These are phyloP conservation scores for Altica lythri DNA, from an alignment of 2,888 invertebrate species.

Conservation along the genomic window DNA sequence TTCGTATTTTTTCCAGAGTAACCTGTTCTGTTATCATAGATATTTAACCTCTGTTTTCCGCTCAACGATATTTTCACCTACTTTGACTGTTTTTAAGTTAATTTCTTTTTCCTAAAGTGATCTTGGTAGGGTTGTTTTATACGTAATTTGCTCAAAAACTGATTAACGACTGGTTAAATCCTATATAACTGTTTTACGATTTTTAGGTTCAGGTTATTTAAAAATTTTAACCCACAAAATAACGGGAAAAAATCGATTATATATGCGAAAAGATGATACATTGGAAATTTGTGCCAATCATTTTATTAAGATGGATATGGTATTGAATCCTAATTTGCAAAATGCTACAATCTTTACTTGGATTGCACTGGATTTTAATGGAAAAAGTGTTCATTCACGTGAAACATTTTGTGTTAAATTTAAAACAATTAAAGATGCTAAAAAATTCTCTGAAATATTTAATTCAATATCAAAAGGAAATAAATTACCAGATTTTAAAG, in stretches of 20 bases:
- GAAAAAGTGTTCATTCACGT: conserved; percentile 66
- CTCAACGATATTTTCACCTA: no score
- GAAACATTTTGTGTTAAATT: conserved; percentile 85
- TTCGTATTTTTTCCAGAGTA: no score
- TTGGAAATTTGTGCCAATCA: conserved; percentile 94
- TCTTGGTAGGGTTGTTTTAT: no score
- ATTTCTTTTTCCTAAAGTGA: no score
- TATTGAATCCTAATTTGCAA: conserved; percentile 68
- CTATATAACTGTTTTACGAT: no score
- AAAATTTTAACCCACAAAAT: conserved; percentile 76
- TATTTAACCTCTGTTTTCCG: no score
- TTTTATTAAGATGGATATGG: conserved; percentile 74
- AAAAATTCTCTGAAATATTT: conserved; percentile 74
- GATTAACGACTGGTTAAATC: no score
- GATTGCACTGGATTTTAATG: conserved; percentile 87
- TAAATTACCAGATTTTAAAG: not conserved
- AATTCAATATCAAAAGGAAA: conserved; percentile 64
- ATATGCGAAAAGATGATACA: conserved; percentile 88
- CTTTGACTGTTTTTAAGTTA: no score
- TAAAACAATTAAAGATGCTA: conserved; percentile 76
- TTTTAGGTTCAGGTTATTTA: conserved; percentile 81
- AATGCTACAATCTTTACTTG: conserved; percentile 78
- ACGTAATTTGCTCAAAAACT: no score
- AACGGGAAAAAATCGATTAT: conserved; percentile 66
- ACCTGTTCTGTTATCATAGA: no score